A percentile compares a stretch with the other conserved stretches of the same genome.
These are phyloP conservation scores for Eulimnadia texana DNA, from an alignment of 1,140 invertebrate genomes.

Conservation along the genomic window DNA sequence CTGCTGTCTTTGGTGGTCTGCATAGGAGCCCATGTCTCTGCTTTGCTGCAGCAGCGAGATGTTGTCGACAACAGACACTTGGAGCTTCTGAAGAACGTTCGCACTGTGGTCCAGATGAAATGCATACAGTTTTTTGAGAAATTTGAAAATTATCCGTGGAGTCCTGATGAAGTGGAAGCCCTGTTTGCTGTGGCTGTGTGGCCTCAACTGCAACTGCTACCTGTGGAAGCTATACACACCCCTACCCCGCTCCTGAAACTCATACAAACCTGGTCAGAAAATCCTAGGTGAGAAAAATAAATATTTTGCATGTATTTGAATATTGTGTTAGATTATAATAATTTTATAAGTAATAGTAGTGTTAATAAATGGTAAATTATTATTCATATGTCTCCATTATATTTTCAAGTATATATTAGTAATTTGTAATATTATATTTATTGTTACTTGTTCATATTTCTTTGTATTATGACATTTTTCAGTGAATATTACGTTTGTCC, in stretches of 20 bases:
- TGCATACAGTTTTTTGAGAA: constrained; percentile 54
- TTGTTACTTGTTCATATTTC: constrained; percentile 1
- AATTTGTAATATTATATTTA: neutral
- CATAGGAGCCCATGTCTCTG: constrained; percentile 43
- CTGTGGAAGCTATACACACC: constrained; percentile 62
- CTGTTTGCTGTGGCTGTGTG: constrained; percentile 64
- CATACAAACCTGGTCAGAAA: constrained; percentile 55
- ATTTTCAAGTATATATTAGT: neutral
- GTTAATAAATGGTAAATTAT: neutral
- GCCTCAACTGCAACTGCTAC: constrained; percentile 59
- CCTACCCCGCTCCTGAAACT: constrained; percentile 68
- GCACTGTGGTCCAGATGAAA: constrained; percentile 25
- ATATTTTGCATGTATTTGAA: too few species aligned
- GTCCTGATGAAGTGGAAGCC: constrained; percentile 48
- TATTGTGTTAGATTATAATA: too few species aligned
- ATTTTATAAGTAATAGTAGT: constrained; percentile 1
- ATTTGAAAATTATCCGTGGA: constrained; percentile 62
- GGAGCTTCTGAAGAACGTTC: constrained; percentile 47
- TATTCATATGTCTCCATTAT: neutral
- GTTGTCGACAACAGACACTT: constrained; percentile 25
- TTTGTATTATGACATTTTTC: too few species aligned
- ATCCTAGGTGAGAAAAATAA: constrained; percentile 41
- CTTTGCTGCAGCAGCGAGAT: constrained; percentile 33
- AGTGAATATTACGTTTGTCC: too few species aligned
- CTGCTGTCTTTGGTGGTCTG: constrained; percentile 56